phyloP scores from a whole-genome alignment of 2,797 vertebrate genomes.

The Alfaro cultratus region DNA sequence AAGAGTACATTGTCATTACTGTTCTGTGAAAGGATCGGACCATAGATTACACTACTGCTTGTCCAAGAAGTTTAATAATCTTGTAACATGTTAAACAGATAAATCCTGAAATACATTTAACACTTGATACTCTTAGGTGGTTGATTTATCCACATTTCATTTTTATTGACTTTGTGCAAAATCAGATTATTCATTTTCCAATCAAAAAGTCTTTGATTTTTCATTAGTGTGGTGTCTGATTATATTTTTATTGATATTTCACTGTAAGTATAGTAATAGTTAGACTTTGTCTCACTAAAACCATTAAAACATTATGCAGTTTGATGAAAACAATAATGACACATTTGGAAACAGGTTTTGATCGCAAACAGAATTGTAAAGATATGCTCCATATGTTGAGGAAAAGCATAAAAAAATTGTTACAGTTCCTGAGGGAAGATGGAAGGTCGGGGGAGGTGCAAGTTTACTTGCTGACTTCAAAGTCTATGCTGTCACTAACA shows the following conservation, averaged over 20 bases:
- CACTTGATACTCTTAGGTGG: not conserved
- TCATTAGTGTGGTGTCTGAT: not conserved
- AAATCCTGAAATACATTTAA: not conserved
- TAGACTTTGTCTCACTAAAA: not conserved
- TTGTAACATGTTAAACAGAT: too few species aligned
- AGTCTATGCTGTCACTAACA: slow-evolving; percentile 75
- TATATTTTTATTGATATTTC: not conserved
- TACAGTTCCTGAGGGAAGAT: slow-evolving; percentile 55
- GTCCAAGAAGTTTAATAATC: not conserved
- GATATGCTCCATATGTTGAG: slow-evolving; percentile 17
- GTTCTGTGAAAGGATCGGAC: not conserved
- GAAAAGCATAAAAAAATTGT: slow-evolving; percentile 8
- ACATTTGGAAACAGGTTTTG: not conserved
- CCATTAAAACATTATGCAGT: not conserved
- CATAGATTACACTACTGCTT: not conserved
- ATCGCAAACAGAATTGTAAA: not conserved
- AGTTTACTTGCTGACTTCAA: slow-evolving; percentile 75
- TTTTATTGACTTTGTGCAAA: not conserved
- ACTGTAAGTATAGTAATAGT: not conserved
- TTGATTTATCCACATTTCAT: not conserved
- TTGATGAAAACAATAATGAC: not conserved
- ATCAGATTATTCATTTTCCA: not conserved
- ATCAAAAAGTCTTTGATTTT: not conserved
- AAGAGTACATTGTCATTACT: not conserved
- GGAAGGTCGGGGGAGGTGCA: slow-evolving; percentile 46